Base-by-base conservation (phyloP, 2,113 vertebrate species). In the Cryptotis parvus region DNA sequence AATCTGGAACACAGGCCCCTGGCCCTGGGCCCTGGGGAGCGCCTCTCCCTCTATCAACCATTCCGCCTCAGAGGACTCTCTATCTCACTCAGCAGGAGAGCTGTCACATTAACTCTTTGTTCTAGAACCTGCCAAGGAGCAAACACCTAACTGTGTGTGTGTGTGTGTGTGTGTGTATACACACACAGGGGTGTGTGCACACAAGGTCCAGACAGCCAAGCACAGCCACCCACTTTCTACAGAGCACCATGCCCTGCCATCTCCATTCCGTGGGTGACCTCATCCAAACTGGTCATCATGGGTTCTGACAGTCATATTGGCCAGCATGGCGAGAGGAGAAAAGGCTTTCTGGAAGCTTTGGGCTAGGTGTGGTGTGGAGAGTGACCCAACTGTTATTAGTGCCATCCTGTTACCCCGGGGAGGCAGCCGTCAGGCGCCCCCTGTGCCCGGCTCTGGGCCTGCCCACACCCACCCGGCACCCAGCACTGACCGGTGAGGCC, bases 401-500 rank as follows among this genome's bases (percentile, higher is more conserved):
- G 69, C 52, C 49, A 27, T 31, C 27, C 68, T 10, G 6, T 68
- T 74, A 35, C 61, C 15, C 86, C 20, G 58, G 66, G 26, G 29
- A 65, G 63, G 27, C 26, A 84, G 70, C 29, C 81, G 43, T n/a
- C 61, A 35, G 61, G 77, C 31, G 39, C 52, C 22, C 49, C 15
- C 87, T 61, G 37, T 4, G 74, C 68, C 15, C 68, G 72, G 43
- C 49, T 16, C 84, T 52, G 37, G 4, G 74, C 69, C 74, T 5
- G 20, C 72, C 24, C 49, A 31, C 22, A 22, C 0, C 1, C 52
- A 83, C 27, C 29, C 24, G 79, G 94, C 86, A 9, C 9, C 10
- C 26, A 6, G 10, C 61, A 90, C 97, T 98, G 96, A 98, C 98
- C 98, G 97, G 98, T 98, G 88, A 99, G 98, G 80, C 98, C 98